These are phyloP conservation scores for Oegoconia quadripuncta DNA, from an alignment of 2,888 invertebrate genomes.

Conservation along the genomic window DNA sequence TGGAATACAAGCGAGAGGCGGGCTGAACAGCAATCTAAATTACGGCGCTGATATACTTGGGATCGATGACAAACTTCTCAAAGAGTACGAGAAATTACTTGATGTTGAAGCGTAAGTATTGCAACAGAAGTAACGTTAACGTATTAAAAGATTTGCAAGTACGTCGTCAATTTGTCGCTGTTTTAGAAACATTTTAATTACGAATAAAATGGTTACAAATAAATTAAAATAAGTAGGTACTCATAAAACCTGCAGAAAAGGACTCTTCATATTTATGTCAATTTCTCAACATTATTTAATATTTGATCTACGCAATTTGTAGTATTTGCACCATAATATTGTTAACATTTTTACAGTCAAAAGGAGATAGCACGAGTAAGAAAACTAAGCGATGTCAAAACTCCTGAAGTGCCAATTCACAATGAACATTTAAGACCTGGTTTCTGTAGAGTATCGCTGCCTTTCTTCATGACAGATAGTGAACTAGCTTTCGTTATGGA, in stretches of 20 bases:
- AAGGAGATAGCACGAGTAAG: slow-evolving; percentile 63
- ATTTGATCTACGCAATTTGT: neutral
- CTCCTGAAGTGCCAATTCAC: slow-evolving; percentile 63
- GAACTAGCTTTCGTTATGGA: slow-evolving; percentile 90
- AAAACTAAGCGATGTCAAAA: slow-evolving; percentile 62
- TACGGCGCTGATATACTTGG: slow-evolving; percentile 92
- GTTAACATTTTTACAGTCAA: slow-evolving; percentile 51
- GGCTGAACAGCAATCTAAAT: slow-evolving; percentile 89
- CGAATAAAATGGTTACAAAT: no score
- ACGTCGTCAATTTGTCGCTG: no score
- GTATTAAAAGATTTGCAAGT: no score
- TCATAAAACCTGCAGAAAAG: no score
- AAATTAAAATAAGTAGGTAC: no score
- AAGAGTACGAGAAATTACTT: slow-evolving; percentile 83
- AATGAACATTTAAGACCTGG: slow-evolving; percentile 90
- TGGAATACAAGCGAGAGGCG: slow-evolving; percentile 91
- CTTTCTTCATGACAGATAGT: slow-evolving; percentile 89
- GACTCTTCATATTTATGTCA: no score
- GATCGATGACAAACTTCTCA: slow-evolving; percentile 87
- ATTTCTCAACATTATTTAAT: no score
- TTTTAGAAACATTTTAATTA: no score
- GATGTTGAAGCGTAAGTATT: slow-evolving; percentile 64
- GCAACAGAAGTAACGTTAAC: no score
- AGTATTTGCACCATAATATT: slow-evolving; percentile 8
- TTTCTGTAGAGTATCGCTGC: slow-evolving; percentile 90